phyloP scores from a whole-genome alignment of 2,888 invertebrate genomes.

The Athetis lepigone region DNA sequence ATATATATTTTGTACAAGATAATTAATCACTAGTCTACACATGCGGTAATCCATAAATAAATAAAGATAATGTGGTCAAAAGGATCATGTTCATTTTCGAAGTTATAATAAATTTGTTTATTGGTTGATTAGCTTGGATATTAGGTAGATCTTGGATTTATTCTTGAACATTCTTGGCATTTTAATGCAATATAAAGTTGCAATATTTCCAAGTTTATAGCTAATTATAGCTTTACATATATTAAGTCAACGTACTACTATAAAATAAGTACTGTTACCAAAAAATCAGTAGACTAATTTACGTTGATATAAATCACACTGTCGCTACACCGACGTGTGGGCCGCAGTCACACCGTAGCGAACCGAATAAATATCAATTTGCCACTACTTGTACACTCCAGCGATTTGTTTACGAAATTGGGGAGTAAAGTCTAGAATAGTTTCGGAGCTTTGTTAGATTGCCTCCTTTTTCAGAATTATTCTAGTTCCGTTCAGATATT shows the following conservation, averaged over 20 bases:
- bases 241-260: slow-evolving; percentile 13
- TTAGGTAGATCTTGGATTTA: too few species aligned
- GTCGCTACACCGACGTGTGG: slow-evolving; percentile 37
- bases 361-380: slow-evolving; percentile 81
- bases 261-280: slow-evolving; percentile 17
- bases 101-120: not conserved
- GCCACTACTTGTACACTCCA: slow-evolving; percentile 65
- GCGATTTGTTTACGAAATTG: slow-evolving; percentile 72
- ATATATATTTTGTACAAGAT: too few species aligned
- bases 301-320: slow-evolving; percentile 53
- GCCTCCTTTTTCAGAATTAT: slow-evolving; percentile 3
- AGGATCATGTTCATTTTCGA: not conserved
- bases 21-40: too few species aligned
- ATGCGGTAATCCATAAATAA: too few species aligned
- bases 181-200: too few species aligned
- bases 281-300: slow-evolving; percentile 49
- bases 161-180: too few species aligned
- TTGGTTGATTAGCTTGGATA: not conserved
- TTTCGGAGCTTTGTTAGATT: slow-evolving; percentile 30
- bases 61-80: not conserved
- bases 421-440: slow-evolving; percentile 32
- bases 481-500: not conserved
- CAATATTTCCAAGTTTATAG: too few species aligned
- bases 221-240: too few species aligned
- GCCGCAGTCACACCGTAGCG: slow-evolving; percentile 53